Conservation (phyloP, 2,888 invertebrate species). For the Pristionchus mayeri region DNA sequence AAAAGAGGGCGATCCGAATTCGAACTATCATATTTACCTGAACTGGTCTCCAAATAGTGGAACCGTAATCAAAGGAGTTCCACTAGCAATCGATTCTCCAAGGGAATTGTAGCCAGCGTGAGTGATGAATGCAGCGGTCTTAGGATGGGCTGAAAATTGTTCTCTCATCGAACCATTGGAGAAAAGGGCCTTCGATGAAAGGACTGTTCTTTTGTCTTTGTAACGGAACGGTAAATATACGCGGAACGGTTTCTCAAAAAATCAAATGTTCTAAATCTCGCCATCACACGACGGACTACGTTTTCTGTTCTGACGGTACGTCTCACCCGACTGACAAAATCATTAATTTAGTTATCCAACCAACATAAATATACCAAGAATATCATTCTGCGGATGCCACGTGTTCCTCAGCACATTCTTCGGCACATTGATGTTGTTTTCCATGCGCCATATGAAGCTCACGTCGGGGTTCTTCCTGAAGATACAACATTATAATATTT, state of each 20-base stretch:
- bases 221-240: no score
- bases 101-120: conserved; percentile 44
- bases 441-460: conserved; percentile 40
- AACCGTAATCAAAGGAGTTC: conserved; percentile 32
- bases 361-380: conserved; percentile 15
- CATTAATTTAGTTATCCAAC: no score
- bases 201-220: no score
- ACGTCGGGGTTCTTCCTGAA: conserved; percentile 29
- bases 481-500: not conserved
- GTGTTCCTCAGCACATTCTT: conserved; percentile 27
- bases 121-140: conserved; percentile 25
- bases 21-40: not conserved
- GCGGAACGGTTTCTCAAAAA: no score
- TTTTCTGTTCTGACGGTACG: no score
- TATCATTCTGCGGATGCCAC: conserved; percentile 41
- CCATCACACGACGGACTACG: no score
- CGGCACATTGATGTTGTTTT: not conserved
- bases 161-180: no score
- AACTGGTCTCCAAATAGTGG: conserved; percentile 32
- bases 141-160: conserved; percentile 25
- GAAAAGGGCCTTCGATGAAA: no score
- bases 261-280: no score
- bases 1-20: no score
- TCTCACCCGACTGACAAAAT: no score
- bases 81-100: conserved; percentile 37